Evolutionary conservation across 2,888 invertebrate genomes (phyloP), one percentile per base, ranked within the genome.

Genomic region (Augochlorella aurata): DNA sequence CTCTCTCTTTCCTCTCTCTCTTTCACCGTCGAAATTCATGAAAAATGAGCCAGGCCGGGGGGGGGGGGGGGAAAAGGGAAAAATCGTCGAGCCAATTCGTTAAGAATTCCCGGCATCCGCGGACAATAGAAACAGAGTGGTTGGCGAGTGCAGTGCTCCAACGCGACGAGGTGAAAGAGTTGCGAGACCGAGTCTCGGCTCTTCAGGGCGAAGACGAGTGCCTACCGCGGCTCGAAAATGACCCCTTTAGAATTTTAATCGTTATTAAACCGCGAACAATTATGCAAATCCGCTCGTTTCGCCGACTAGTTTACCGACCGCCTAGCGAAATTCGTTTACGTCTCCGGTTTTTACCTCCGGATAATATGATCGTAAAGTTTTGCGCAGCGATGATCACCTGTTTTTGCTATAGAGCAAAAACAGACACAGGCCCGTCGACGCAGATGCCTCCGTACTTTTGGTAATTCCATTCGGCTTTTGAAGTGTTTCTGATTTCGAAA

Each of bases 131-230:
- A 61, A 29, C 9, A 9, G 29, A 61, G 61, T 61, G 8, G 24
- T 29, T 29, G 29, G 14, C 29, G 16, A 61, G 61, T 16, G 29
- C 16, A 61, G 61, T 61, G 24, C 29, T 61, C 29, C 16, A 61
- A 61, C 58, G 29, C 29, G 29, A 61, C 24, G 24, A 61, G 61
- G 61, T 61, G 61, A 29, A 61, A 29, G 61, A 61, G 61, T 61
- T 29, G 16, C 29, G 61, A 29, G 29, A 21, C 21, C 54, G 14
- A 24, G 24, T 24, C 29, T 61, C 61, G 16, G 16, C 29, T 16
- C 16, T 38, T 29, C 24, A 8, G 61, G 24, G 29, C 61, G 29
- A 61, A 24, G 61, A 61, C 24, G 29, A 61, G 24, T 61, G 54
- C 61, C 14, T 14, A 49, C 47, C 16, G 61, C 16, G 29, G 16